Percentiles rank a stretch among this genome's conserved stretches.
Conservation (phyloP, 2,888 invertebrate species). For the Agrotis puta region DNA sequence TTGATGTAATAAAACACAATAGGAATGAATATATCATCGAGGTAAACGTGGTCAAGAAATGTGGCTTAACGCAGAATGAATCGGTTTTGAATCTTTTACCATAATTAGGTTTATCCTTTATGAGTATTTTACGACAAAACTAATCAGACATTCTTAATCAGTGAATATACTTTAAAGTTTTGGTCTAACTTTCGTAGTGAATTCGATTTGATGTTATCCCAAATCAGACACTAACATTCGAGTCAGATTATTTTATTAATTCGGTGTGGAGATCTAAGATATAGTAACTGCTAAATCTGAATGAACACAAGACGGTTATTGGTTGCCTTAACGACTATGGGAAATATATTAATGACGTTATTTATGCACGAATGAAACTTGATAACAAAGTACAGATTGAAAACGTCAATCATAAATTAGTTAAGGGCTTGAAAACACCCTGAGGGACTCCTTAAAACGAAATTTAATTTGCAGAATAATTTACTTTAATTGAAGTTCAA, state of each 20-base stretch:
- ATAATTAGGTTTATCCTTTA: neutral
- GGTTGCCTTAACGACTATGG: neutral
- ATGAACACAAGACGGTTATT: neutral
- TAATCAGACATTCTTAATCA: neutral
- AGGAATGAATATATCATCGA: slow-evolving; percentile 1
- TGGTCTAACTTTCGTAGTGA: neutral
- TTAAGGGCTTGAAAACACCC: neutral
- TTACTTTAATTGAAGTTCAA: neutral
- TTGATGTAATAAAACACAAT: slow-evolving; percentile 2
- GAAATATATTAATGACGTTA: neutral
- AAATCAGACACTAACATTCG: too few relatives aligned
- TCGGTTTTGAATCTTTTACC: neutral
- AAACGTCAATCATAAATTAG: slow-evolving; percentile 35
- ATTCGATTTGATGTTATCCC: neutral
- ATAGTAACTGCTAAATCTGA: neutral
- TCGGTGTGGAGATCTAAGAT: neutral
- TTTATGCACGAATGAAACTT: slow-evolving; percentile 13
- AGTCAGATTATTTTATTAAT: neutral
- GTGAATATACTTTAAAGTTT: neutral
- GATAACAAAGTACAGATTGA: slow-evolving; percentile 19
- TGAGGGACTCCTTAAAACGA: slow-evolving; percentile 2
- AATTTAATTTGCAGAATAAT: neutral
- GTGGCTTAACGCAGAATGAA: neutral
- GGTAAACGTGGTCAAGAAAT: neutral
- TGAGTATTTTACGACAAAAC: neutral